Percentiles rank a stretch among this genome's conserved stretches.
phyloP scores from a whole-genome alignment of 1,140 invertebrate genomes.

The Trachymyrmex cornetzi region DNA sequence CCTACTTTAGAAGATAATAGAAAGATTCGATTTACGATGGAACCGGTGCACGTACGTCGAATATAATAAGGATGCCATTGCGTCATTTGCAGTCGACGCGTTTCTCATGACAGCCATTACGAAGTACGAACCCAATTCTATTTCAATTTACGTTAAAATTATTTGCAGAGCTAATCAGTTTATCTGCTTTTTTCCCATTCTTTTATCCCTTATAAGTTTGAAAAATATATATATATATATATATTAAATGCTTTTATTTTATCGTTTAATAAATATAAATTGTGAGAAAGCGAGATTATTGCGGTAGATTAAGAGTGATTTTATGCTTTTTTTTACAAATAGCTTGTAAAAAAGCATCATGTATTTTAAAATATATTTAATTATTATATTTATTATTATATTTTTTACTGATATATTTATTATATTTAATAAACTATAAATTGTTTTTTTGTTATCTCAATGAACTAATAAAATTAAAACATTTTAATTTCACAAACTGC shows the following conservation, averaged over 20 bases:
- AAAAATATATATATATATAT: background rate
- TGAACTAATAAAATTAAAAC: background rate
- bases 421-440: no score
- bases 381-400: background rate
- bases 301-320: background rate
- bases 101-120: conserved; percentile 41
- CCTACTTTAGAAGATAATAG: conserved; percentile 8
- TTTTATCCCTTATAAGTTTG: background rate
- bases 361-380: conserved; percentile 13
- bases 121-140: conserved; percentile 45
- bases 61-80: conserved; percentile 54
- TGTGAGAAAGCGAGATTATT: background rate
- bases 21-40: conserved; percentile 44
- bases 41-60: conserved; percentile 10
- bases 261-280: background rate
- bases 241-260: background rate
- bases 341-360: background rate
- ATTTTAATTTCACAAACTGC: background rate
- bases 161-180: conserved; percentile 51
- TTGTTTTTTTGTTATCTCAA: no score
- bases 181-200: background rate
- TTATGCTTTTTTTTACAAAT: background rate
- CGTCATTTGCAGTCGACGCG: conserved; percentile 35
- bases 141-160: conserved; percentile 70
- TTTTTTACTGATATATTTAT: no score